Evolutionary conservation across 2,113 vertebrate genomes (phyloP), one percentile per base, ranked within the genome.

Genomic region (Trogon melanurus): DNA sequence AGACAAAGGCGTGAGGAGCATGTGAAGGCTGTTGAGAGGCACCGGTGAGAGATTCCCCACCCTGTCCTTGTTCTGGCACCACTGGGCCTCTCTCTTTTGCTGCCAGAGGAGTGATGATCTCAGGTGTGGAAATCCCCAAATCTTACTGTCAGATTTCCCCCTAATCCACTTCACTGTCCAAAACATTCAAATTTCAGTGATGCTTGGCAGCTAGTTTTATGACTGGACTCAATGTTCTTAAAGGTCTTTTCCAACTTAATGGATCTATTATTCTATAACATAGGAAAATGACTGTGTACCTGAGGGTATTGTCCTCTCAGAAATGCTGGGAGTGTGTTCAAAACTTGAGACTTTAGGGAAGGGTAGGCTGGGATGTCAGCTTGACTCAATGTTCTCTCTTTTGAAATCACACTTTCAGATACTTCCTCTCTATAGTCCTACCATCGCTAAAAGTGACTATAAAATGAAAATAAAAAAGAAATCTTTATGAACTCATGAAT

Each of bases 11-110:
- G 27, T 44, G n/a, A 73, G 51, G 26, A 88, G 5, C 20, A 45
- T 1, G 3, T 41, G 21, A 20, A 79, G 18, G 17, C 13, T 90
- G 16, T 25, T 69, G n/a, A 60, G 54, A 85, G 10, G 7, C 26
- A 64, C 32, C 22, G 64, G 6, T 45, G 32, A 36, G 26, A 30
- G 8, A 23, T 26, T 74, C 8, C 5, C 6, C 20, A 19, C 5
- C 8, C 14, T 13, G 7, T 17, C 8, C 13, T n/a, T 66, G 5
- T 70, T 32, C 22, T 0, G 2, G 47, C 30, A 70, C 0, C 0
- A 0, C 23, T 69, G n/a, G 9, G 19, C 21, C 67, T 64, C 45
- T 79, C 1, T 0, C 3, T 74, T 89, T 69, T 75, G 26, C n/a
- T 2, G 1, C 4, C 11, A 11, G 6, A 19, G 7, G 9, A 10